Base-by-base conservation (phyloP, 1,140 invertebrate genomes). In the Saccostrea glomerata region DNA sequence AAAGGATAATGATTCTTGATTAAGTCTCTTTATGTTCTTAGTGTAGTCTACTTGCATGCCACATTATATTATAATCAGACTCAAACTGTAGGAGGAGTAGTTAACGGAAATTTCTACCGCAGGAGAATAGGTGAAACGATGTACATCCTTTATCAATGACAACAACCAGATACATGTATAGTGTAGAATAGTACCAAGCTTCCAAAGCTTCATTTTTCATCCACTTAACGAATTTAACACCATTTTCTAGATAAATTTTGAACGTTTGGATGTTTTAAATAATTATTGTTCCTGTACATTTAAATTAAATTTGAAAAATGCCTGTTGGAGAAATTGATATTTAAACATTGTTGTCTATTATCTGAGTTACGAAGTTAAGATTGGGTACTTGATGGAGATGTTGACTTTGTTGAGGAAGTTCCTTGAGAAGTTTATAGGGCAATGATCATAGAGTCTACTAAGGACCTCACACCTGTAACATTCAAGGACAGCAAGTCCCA, bases 181-280 rank as follows among this genome's bases (percentile, higher is more conserved):
- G n/a, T 89, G 63, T 90, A 87, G n/a, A 30, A 89, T 85, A n/a
- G n/a, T n/a, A n/a, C n/a, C n/a, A 17, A 20, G 84, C 2, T 89
- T 87, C 30, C 30, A 0, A 36, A 36, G 30, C 2, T 36, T 36
- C 30, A 36, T 36, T 36, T 2, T 47, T 6, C 47, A 47, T 47
- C 47, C 47, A 47, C 47, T 47, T 3, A 47, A 47, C 47, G 47
- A 47, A 9, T 47, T 47, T 9, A 47, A 47, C 47, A 47, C 47
- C 47, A 47, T 47, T 47, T 47, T 47, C 9, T 5, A 47, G 47
- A 9, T 47, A 47, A 47, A 47, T 6, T 47, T 47, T 9, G 47
- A 47, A 47, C 9, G 5, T 47, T 0, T 47, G 47, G 6, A 47
- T 47, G 47, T 47, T 7, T 47, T 9, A 47, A 3, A 9, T 47